Evolutionary conservation across 2,888 invertebrate species (phyloP).

Genomic region (Scelioninae gen. 2): DNA sequence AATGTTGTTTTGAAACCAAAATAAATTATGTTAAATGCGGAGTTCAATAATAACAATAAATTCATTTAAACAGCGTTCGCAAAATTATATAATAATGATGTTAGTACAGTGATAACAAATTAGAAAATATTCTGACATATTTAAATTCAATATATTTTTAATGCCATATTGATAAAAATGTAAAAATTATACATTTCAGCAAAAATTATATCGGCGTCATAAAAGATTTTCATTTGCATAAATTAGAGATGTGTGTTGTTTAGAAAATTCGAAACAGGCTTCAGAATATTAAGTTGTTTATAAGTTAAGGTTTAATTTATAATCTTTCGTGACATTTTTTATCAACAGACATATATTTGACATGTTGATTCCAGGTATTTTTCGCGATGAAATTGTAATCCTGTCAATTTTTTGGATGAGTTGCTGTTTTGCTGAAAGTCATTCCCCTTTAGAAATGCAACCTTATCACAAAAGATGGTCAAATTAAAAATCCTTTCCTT

Average conservation of each 20-base stretch:
- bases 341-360: background rate
- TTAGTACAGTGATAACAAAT: no score
- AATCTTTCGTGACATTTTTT: no score
- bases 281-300: background rate
- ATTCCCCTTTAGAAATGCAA: background rate
- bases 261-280: background rate
- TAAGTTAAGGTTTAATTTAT: background rate
- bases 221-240: background rate
- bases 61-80: no score
- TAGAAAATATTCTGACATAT: no score
- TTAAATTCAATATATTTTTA: no score
- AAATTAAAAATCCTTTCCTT: background rate
- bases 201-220: background rate
- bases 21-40: slow-evolving; percentile 34
- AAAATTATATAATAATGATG: no score
- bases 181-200: background rate
- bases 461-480: background rate
- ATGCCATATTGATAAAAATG: no score
- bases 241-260: no score
- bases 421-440: background rate
- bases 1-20: slow-evolving; percentile 34
- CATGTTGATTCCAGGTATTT: background rate
- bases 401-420: background rate
- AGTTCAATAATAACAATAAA: slow-evolving; percentile 31
- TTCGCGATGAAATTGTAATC: background rate